These are phyloP conservation scores for Ptychadena robeensis DNA, from an alignment of 2,797 vertebrate genomes.

Conservation along the genomic window DNA sequence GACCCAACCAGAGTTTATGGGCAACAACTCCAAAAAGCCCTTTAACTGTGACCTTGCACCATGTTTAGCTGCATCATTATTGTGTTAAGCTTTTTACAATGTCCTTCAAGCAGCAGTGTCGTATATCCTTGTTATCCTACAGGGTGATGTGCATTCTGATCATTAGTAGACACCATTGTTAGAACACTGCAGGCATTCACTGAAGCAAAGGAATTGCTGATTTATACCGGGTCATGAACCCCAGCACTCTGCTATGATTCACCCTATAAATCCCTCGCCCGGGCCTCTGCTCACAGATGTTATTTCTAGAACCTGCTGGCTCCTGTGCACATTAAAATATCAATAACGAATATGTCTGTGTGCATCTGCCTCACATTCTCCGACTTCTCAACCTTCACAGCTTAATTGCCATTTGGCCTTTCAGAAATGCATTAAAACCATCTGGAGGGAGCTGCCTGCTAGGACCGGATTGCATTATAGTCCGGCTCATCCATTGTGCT, in stretches of 20 bases:
- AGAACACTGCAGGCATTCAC: background rate
- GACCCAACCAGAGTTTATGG: too few species aligned
- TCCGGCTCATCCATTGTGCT: background rate
- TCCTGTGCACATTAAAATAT: conserved; percentile 31
- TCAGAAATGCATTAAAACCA: conserved; percentile 43
- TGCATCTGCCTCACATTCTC: conserved; percentile 3
- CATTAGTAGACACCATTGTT: background rate
- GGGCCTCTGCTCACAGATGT: background rate
- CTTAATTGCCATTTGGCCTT: conserved; percentile 29
- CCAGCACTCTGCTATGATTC: conserved; percentile 6
- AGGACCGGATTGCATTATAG: background rate
- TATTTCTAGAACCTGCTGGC: conserved; percentile 1
- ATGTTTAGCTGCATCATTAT: too few species aligned
- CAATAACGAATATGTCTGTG: conserved; percentile 26
- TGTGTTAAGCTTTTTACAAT: too few species aligned
- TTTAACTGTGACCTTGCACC: too few species aligned
- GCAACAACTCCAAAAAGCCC: too few species aligned
- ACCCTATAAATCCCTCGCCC: background rate
- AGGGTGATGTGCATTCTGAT: background rate
- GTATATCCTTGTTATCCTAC: background rate
- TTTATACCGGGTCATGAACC: conserved; percentile 25
- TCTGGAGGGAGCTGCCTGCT: conserved; percentile 15
- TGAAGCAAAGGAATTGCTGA: conserved; percentile 12
- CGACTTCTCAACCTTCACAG: conserved; percentile 10
- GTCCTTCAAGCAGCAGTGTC: too few species aligned